Evolutionary conservation across 2,113 vertebrate genomes (phyloP).

Genomic region (Cavia aperea): DNA sequence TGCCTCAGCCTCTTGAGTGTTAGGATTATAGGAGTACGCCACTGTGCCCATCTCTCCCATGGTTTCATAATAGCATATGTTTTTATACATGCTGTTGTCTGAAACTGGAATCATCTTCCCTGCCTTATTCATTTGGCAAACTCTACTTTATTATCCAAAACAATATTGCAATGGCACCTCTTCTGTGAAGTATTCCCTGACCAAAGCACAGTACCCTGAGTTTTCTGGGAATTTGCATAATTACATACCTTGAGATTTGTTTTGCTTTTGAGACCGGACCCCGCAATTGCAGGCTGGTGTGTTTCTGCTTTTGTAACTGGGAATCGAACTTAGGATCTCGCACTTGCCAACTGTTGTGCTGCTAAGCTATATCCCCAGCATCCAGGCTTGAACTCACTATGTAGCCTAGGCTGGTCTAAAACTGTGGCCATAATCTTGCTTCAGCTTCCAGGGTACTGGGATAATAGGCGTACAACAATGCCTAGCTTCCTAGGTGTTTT

Average conservation of each 20-base stretch:
- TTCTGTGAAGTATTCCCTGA: constrained; percentile 25
- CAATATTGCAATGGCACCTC: background rate
- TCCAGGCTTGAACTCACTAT: background rate
- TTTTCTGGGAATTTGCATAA: background rate
- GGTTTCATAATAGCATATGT: background rate
- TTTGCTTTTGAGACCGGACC: background rate
- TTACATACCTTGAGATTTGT: background rate
- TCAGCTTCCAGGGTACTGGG: background rate
- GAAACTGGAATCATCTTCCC: constrained; percentile 28
- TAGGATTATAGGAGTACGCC: background rate
- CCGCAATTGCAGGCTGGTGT: background rate
- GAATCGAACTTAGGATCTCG: too few species aligned
- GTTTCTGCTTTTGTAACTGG: too few species aligned
- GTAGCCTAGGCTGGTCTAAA: background rate
- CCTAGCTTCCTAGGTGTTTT: background rate
- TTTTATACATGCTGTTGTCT: background rate
- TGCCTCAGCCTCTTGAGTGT: background rate
- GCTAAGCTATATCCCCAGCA: too few species aligned
- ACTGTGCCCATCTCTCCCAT: background rate
- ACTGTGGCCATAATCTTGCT: background rate
- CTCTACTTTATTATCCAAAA: constrained; percentile 23
- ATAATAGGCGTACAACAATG: background rate
- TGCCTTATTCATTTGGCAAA: constrained; percentile 17
- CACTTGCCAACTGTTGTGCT: too few species aligned
- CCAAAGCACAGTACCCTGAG: background rate